Percentiles rank a stretch among this genome's conserved stretches.
Evolutionary conservation across 92 coral and sea anemone genomes (phyloP).

Genomic region (Chrysogorgia sp.): DNA sequence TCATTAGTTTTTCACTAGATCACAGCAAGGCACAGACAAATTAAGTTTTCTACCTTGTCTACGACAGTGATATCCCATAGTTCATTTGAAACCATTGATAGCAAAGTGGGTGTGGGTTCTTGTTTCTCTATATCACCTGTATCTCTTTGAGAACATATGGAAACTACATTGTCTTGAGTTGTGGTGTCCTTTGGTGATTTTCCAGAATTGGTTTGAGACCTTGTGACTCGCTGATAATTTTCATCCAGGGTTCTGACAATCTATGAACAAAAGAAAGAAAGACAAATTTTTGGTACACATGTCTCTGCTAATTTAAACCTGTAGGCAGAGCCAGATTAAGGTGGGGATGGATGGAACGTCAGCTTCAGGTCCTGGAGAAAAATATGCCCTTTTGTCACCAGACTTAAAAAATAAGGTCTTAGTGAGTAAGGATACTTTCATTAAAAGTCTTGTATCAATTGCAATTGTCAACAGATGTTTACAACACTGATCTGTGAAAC

Average conservation of each 20-base stretch:
- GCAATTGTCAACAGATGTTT: no score
- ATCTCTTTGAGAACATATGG: slow-evolving; percentile 4
- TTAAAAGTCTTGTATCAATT: no score
- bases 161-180: slow-evolving; percentile 22
- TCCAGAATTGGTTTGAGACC: not conserved
- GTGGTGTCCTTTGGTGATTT: slow-evolving; percentile 19
- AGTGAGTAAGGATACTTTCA: no score
- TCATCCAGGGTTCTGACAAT: not conserved
- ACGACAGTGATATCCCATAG: slow-evolving; percentile 84
- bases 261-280: not conserved
- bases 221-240: not conserved
- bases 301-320: no score
- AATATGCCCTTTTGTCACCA: no score
- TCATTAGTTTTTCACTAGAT: not conserved
- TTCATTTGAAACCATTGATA: slow-evolving; percentile 56
- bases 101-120: slow-evolving; percentile 17
- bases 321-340: no score
- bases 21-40: not conserved
- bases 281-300: not conserved
- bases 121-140: not conserved
- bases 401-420: no score
- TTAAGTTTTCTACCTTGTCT: slow-evolving; percentile 55
- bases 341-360: no score
- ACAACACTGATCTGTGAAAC: no score
- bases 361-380: no score